These are phyloP conservation scores for Synaphobranchus kaupii DNA, from an alignment of 2,797 vertebrate genomes.

Conservation along the genomic window DNA sequence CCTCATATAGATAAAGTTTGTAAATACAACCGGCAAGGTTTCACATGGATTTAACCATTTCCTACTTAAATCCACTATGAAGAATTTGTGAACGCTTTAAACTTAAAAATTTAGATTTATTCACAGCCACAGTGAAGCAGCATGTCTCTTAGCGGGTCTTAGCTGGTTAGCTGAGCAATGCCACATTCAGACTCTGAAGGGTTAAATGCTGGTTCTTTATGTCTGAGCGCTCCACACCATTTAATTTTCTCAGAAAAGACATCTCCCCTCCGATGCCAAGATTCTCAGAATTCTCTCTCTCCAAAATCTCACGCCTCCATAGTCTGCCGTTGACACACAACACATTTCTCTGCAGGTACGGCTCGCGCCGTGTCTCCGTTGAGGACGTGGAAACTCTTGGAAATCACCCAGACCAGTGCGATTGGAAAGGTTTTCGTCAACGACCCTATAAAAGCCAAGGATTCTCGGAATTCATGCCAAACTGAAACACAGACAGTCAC, in stretches of 20 bases:
- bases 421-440: neutral
- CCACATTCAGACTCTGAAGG: neutral
- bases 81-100: neutral
- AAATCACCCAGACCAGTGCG: neutral
- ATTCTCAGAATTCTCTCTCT: constrained; percentile 49
- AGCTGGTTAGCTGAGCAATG: neutral
- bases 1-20: neutral
- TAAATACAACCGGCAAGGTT: neutral
- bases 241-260: constrained; percentile 52
- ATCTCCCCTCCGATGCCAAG: constrained; percentile 28
- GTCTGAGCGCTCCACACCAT: constrained; percentile 45
- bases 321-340: constrained; percentile 53
- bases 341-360: constrained; percentile 40
- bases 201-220: constrained; percentile 35
- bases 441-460: neutral
- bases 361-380: neutral
- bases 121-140: neutral
- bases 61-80: neutral
- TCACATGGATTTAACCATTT: neutral
- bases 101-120: neutral
- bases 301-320: constrained; percentile 40
- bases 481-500: neutral
- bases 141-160: neutral
- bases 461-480: neutral
- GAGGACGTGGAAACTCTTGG: neutral